phyloP scores from a whole-genome alignment of 2,113 vertebrate genomes.

The Misgurnus anguillicaudatus region DNA sequence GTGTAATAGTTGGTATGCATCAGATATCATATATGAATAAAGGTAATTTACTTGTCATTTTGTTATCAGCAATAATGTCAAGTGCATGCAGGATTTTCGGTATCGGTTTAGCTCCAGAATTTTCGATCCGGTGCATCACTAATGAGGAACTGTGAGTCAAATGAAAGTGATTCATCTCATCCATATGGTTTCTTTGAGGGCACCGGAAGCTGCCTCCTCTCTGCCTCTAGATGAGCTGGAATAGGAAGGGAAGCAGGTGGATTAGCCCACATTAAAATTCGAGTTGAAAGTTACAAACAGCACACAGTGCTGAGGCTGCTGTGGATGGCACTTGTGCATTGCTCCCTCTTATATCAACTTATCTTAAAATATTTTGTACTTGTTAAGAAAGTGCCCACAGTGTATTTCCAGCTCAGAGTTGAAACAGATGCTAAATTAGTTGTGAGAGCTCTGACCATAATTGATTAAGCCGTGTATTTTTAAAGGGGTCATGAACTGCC shows the following conservation, averaged over 20 bases:
- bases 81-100: no score
- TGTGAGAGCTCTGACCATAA: neutral
- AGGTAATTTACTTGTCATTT: no score
- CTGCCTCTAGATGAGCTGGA: slow-evolving; percentile 20
- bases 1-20: no score
- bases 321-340: slow-evolving; percentile 9
- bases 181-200: slow-evolving; percentile 13
- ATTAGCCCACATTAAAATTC: slow-evolving; percentile 13
- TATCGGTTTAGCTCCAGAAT: no score
- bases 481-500: no score
- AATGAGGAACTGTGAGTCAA: slow-evolving; percentile 37
- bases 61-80: no score
- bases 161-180: slow-evolving; percentile 45
- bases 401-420: slow-evolving; percentile 5
- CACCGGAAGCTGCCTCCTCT: slow-evolving; percentile 24
- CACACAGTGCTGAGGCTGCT: slow-evolving; percentile 8
- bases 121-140: neutral
- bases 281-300: slow-evolving; percentile 12
- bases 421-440: neutral
- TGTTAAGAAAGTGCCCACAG: slow-evolving; percentile 18
- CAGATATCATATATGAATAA: no score
- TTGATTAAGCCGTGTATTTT: neutral
- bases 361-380: slow-evolving; percentile 19
- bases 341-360: slow-evolving; percentile 15
- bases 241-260: slow-evolving; percentile 17